Conservation (phyloP, 2,888 invertebrate species). For the Parascotia fuliginaria region DNA sequence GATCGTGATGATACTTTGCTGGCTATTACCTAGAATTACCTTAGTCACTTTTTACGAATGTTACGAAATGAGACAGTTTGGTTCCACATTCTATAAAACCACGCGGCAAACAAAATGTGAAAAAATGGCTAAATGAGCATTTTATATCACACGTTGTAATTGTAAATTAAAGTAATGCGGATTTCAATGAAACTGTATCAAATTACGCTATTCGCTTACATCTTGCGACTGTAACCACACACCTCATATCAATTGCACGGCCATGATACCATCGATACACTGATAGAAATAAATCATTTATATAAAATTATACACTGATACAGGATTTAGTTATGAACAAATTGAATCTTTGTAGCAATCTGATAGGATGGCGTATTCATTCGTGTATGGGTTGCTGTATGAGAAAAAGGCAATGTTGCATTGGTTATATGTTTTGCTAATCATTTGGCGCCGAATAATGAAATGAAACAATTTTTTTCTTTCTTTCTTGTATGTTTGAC, state of each 20-base stretch:
- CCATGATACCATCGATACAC: constrained; percentile 10
- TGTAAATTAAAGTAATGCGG: not conserved
- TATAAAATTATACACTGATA: constrained; percentile 25
- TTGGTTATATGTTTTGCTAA: too few relatives aligned
- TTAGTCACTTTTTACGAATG: too few relatives aligned
- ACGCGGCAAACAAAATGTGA: too few relatives aligned
- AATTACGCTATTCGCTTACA: constrained; percentile 4
- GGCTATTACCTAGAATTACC: too few relatives aligned
- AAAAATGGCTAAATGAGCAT: too few relatives aligned
- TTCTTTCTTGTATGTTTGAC: too few relatives aligned
- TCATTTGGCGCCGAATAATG: too few relatives aligned
- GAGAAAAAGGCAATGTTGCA: not conserved
- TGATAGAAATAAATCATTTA: constrained; percentile 37
- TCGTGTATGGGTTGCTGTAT: constrained; percentile 19
- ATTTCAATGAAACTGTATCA: constrained; percentile 4
- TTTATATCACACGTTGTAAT: not conserved
- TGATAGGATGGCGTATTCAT: constrained; percentile 17
- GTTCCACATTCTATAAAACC: too few relatives aligned
- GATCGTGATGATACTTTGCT: too few relatives aligned
- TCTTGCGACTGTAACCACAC: constrained; percentile 2
- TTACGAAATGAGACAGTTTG: too few relatives aligned
- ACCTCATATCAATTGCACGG: constrained; percentile 13
- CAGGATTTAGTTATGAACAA: constrained; percentile 32
- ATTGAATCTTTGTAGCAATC: constrained; percentile 22
- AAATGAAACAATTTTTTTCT: too few relatives aligned